Percentiles rank a stretch among this genome's conserved stretches.
These are phyloP conservation scores for Osmerus mordax DNA, from an alignment of 2,113 vertebrate genomes.

Conservation along the genomic window DNA sequence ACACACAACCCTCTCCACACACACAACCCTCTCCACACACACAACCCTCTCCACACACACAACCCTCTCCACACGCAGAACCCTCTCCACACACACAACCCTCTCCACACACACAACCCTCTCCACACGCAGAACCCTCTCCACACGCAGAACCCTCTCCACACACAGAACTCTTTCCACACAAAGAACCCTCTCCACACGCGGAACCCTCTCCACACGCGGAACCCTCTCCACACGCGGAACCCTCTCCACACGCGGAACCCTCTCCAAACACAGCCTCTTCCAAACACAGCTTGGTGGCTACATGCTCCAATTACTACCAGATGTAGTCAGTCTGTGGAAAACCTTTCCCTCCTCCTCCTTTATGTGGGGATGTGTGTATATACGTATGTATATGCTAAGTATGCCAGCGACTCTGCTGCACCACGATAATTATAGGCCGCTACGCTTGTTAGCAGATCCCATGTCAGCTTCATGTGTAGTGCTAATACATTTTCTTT, in stretches of 20 bases:
- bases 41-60: background rate
- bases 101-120: background rate
- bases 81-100: background rate
- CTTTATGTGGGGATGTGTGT: background rate
- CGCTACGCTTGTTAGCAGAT: slow-evolving; percentile 59
- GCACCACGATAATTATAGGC: slow-evolving; percentile 37
- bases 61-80: background rate
- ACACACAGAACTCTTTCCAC: slow-evolving; percentile 9
- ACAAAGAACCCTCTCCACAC: slow-evolving; percentile 2
- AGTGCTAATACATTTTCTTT: background rate
- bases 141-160: background rate
- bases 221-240: too few species aligned
- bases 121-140: background rate
- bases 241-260: background rate
- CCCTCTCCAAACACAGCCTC: background rate
- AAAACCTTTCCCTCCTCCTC: slow-evolving; percentile 34
- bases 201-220: background rate
- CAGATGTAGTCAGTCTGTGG: slow-evolving; percentile 56
- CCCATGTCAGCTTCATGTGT: slow-evolving; percentile 25
- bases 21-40: background rate
- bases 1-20: too few species aligned
- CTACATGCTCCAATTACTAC: slow-evolving; percentile 71
- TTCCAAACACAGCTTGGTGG: slow-evolving; percentile 68
- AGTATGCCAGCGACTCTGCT: background rate
- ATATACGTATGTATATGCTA: background rate